A percentile compares a stretch with the other conserved stretches of the same genome.
These are phyloP conservation scores for Cassiopea andromeda DNA, from an alignment of 30 jellyfish, hydroid and myxozoan species.

Conservation along the genomic window DNA sequence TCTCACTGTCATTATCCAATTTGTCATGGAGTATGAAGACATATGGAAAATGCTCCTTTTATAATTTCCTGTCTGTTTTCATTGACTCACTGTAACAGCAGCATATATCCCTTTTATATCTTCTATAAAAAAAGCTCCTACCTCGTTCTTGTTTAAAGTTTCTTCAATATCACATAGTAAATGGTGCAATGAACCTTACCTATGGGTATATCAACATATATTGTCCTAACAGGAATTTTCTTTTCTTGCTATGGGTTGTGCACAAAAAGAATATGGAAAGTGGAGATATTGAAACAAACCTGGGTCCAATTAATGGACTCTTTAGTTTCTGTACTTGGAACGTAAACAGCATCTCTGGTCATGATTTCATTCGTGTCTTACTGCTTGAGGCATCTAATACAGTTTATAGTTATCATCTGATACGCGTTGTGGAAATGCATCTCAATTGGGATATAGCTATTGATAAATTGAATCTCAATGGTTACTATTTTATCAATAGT, in stretches of 20 bases:
- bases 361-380: neutral
- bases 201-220: neutral
- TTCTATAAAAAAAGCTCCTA: neutral
- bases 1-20: too few species aligned
- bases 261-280: neutral
- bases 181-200: neutral
- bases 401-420: neutral
- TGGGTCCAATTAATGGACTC: neutral
- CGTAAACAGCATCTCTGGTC: neutral
- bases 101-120: neutral
- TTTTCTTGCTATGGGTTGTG: neutral
- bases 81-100: neutral
- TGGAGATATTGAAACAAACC: neutral
- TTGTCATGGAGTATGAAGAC: too few species aligned
- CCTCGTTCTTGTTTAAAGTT: neutral
- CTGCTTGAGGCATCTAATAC: neutral
- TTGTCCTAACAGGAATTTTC: neutral
- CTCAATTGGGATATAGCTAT: neutral
- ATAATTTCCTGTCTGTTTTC: neutral
- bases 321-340: conserved; percentile 18
- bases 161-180: neutral
- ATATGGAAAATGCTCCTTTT: too few species aligned
- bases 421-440: neutral
- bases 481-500: conserved; percentile 6
- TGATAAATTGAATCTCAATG: conserved; percentile 4